A percentile compares a stretch with the other conserved stretches of the same genome.
Conservation (phyloP, 2,888 invertebrate species). For the Ophonus ardosiacus region DNA sequence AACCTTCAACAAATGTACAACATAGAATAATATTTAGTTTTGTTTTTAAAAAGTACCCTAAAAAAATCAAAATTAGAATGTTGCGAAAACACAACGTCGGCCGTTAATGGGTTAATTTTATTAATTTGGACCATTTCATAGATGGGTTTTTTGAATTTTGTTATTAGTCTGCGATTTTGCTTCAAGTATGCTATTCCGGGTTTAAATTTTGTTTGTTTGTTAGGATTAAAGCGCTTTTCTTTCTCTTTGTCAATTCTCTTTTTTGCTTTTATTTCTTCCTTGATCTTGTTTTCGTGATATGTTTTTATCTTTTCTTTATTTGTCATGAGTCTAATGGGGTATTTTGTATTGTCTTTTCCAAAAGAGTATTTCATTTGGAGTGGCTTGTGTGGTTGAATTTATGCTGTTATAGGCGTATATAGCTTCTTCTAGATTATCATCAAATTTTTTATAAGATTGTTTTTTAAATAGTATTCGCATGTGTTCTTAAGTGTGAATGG, state of each 20-base stretch:
- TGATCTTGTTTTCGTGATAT: no score
- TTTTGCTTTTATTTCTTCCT: neutral
- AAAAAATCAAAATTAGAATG: no score
- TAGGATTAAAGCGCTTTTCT: neutral
- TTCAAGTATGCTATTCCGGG: neutral
- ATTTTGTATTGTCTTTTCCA: neutral
- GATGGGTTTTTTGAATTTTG: neutral
- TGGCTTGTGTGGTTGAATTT: neutral
- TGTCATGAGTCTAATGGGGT: neutral
- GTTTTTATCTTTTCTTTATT: neutral
- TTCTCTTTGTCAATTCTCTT: neutral
- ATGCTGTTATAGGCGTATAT: neutral
- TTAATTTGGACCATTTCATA: neutral
- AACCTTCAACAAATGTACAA: no score
- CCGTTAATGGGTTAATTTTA: no score
- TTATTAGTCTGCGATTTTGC: neutral
- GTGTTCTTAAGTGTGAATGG: neutral
- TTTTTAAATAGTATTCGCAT: neutral
- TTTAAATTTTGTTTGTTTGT: neutral
- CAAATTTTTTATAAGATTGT: neutral
- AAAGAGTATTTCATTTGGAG: neutral
- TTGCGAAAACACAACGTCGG: no score
- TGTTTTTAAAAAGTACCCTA: neutral
- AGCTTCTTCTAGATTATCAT: neutral
- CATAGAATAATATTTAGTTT: no score